Percentiles rank a stretch among this genome's conserved stretches.
These are phyloP conservation scores for Pampus argenteus DNA, from an alignment of 2,797 vertebrate species.

Conservation along the genomic window DNA sequence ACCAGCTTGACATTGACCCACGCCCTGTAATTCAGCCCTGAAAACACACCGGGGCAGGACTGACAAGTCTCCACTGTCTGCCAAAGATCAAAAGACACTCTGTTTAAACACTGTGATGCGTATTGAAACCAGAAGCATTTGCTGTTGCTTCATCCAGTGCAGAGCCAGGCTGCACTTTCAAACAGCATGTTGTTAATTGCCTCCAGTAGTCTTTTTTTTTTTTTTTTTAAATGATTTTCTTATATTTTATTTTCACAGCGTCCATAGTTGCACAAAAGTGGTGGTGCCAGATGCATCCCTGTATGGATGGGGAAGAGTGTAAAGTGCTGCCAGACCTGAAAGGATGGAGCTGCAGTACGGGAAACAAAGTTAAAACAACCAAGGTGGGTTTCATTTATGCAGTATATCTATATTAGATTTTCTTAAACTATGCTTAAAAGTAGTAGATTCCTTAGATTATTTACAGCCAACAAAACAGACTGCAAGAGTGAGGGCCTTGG, in stretches of 20 bases:
- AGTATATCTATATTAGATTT: background rate
- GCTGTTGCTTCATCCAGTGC: conserved; percentile 26
- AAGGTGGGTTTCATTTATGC: conserved; percentile 86
- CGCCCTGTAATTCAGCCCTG: conserved; percentile 60
- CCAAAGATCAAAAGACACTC: conserved; percentile 46
- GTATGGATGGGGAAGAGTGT: conserved; percentile 95
- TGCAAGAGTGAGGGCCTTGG: conserved; percentile 3
- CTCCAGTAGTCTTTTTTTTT: conserved; percentile 10
- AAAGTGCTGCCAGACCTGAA: conserved; percentile 97
- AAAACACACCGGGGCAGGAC: conserved; percentile 53
- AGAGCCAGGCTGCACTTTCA: conserved; percentile 10
- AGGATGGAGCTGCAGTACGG: conserved; percentile 98
- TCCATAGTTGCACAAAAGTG: conserved; percentile 98
- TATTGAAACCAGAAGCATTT: conserved; percentile 25
- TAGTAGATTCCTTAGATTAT: conserved; percentile 9
- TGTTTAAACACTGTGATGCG: conserved; percentile 47
- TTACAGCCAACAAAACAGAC: conserved; percentile 4
- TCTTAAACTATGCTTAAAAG: background rate
- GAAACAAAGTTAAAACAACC: conserved; percentile 97
- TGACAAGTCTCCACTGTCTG: conserved; percentile 51
- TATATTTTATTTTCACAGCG: conserved; percentile 80
- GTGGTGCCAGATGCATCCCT: conserved; percentile 99
- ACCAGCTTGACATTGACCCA: conserved; percentile 64
- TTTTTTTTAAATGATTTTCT: conserved; percentile 2
- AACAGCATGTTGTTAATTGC: conserved; percentile 43